A percentile compares a stretch with the other conserved stretches of the same genome.
Evolutionary conservation across 2,888 invertebrate genomes (phyloP).

Genomic region (Drosophila siamana): DNA sequence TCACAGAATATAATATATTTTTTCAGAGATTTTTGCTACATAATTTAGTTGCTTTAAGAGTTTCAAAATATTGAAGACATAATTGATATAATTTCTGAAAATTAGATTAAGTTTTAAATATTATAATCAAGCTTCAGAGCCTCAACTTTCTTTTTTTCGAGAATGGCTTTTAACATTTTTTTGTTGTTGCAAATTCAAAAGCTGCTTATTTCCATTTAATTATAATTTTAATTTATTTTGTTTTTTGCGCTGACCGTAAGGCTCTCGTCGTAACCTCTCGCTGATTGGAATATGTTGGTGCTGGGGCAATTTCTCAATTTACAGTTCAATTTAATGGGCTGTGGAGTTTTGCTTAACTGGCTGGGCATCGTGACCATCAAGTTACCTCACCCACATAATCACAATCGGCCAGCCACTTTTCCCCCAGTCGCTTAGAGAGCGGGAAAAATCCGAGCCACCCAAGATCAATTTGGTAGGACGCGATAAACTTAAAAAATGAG

Average conservation of each 20-base stretch:
- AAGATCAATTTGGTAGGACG: slow-evolving; percentile 31
- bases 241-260: background rate
- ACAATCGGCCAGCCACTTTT: slow-evolving; percentile 15
- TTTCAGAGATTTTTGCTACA: too few relatives aligned
- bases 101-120: too few relatives aligned
- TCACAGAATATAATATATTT: too few relatives aligned
- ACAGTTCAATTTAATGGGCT: slow-evolving; percentile 37
- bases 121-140: too few relatives aligned
- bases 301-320: slow-evolving; percentile 25
- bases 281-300: slow-evolving; percentile 2
- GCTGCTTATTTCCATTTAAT: background rate
- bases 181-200: too few relatives aligned
- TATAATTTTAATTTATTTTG: slow-evolving; percentile 2
- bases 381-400: slow-evolving; percentile 41
- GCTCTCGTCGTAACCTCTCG: background rate
- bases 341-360: slow-evolving; percentile 16
- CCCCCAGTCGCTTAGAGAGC: slow-evolving; percentile 1
- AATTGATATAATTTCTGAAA: too few relatives aligned
- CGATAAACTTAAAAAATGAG: slow-evolving; percentile 29
- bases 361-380: slow-evolving; percentile 41
- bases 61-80: too few relatives aligned
- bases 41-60: too few relatives aligned
- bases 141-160: too few relatives aligned
- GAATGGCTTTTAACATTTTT: too few relatives aligned
- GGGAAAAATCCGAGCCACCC: slow-evolving; percentile 28